Conservation (phyloP, 2,888 invertebrate species). For the Pyralis farinalis region DNA sequence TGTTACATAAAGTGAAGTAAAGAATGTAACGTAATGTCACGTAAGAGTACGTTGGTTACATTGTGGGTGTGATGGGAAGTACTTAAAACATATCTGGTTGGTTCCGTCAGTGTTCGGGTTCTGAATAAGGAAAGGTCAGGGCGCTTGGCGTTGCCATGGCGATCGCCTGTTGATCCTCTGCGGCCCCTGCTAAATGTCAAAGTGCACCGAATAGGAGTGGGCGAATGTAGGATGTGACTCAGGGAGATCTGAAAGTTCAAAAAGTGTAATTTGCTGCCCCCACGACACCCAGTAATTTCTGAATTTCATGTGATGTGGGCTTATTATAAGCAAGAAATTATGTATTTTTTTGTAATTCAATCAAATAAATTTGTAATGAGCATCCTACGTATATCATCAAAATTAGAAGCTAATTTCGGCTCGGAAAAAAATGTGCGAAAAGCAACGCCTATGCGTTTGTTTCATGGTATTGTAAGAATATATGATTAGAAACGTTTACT, state of each 20-base stretch:
- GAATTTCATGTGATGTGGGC: not conserved
- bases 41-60: too few species aligned
- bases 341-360: too few species aligned
- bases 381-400: too few species aligned
- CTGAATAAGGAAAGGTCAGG: conserved; percentile 50
- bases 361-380: too few species aligned
- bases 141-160: conserved; percentile 47
- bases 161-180: conserved; percentile 56
- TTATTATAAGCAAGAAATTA: not conserved
- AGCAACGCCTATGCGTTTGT: too few species aligned
- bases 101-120: conserved; percentile 13
- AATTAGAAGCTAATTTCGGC: too few species aligned
- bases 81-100: conserved; percentile 12
- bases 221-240: conserved; percentile 15
- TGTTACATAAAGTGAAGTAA: too few species aligned
- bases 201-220: conserved; percentile 33
- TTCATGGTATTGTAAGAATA: too few species aligned
- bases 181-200: conserved; percentile 44
- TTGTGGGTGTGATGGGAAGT: too few species aligned
- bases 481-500: too few species aligned
- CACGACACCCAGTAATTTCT: not conserved
- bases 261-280: not conserved
- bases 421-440: too few species aligned
- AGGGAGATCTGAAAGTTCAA: conserved; percentile 1
- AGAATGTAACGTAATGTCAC: too few species aligned